Percentiles rank a stretch among this genome's conserved stretches.
Conservation (phyloP, 2,113 vertebrate genomes). For the Dascyllus trimaculatus region DNA sequence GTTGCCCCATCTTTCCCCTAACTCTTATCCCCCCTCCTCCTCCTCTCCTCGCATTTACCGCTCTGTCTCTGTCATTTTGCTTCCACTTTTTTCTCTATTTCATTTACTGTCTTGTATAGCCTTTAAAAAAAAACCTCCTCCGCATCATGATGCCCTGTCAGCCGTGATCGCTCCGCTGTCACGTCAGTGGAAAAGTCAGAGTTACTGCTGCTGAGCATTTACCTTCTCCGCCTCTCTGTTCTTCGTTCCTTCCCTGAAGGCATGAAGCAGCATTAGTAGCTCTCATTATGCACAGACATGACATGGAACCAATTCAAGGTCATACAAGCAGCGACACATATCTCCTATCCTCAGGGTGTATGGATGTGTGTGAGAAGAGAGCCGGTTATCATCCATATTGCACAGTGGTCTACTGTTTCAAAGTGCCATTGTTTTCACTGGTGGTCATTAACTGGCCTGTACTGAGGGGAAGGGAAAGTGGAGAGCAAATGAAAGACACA, state of each 20-base stretch:
- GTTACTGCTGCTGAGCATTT: neutral
- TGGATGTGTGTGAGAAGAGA: constrained; percentile 3
- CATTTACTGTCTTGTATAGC: too few species aligned
- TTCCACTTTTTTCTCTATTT: neutral
- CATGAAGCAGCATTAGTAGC: constrained; percentile 31
- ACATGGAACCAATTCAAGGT: constrained; percentile 65
- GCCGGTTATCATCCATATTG: constrained; percentile 41
- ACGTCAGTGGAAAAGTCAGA: constrained; percentile 35
- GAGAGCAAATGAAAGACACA: neutral
- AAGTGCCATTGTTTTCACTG: constrained; percentile 44
- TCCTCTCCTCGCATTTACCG: neutral
- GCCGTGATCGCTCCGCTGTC: constrained; percentile 3
- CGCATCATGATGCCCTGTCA: neutral
- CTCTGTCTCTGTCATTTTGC: neutral
- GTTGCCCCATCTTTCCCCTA: neutral
- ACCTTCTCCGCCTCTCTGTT: neutral
- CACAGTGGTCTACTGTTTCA: constrained; percentile 46
- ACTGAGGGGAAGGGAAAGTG: neutral
- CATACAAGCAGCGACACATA: constrained; percentile 27
- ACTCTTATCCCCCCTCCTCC: neutral
- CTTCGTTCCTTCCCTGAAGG: constrained; percentile 6
- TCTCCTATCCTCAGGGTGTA: constrained; percentile 31
- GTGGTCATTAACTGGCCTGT: constrained; percentile 8
- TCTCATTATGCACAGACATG: constrained; percentile 61
- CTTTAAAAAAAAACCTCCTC: constrained; percentile 15